Conservation (phyloP, 2,113 vertebrate species). For the Illadopsis cleaveri region DNA sequence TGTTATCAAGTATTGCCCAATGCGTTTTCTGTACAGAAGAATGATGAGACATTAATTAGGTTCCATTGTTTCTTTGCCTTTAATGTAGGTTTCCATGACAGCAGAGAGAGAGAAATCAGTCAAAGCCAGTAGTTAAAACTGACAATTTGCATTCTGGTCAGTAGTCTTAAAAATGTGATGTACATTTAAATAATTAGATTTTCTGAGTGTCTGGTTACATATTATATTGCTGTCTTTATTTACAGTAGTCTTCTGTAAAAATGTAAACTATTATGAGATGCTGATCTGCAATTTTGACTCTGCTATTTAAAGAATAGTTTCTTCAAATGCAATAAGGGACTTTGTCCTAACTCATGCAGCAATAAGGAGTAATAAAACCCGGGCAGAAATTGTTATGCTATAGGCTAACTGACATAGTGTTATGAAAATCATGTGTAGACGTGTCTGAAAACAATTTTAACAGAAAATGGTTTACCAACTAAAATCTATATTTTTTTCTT, state of each 20-base stretch:
- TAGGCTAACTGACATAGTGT: neutral
- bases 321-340: neutral
- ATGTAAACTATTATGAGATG: neutral
- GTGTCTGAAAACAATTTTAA: neutral
- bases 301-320: neutral
- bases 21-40: neutral
- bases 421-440: neutral
- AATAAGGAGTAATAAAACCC: neutral
- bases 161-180: neutral
- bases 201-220: neutral
- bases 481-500: neutral
- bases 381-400: neutral
- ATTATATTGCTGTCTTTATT: neutral
- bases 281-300: neutral
- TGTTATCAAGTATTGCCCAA: neutral
- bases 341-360: neutral
- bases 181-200: conserved; percentile 18
- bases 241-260: neutral
- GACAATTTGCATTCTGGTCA: neutral
- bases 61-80: neutral
- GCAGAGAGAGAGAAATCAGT: neutral
- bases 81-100: conserved; percentile 1
- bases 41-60: neutral
- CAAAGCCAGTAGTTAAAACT: neutral
- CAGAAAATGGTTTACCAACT: neutral